Percentiles rank a stretch among this genome's conserved stretches.
These are phyloP conservation scores for Stichopus horrens DNA, from an alignment of 53 echinoderm and acorn worm genomes.

Conservation along the genomic window DNA sequence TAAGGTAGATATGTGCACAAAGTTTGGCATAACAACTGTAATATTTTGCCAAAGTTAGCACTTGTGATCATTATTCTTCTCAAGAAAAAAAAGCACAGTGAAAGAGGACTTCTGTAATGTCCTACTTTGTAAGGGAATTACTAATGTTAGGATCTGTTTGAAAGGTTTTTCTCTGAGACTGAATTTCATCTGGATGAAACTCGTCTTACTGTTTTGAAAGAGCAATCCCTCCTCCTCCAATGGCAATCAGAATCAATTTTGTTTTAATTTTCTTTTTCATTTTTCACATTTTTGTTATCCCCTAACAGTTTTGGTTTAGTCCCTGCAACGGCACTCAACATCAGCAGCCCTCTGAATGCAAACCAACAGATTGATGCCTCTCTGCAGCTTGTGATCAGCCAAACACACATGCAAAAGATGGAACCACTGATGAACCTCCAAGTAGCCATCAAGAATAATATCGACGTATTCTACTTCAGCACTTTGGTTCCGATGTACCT, in stretches of 20 bases:
- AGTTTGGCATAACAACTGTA: too few relatives aligned
- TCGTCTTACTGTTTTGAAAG: too few relatives aligned
- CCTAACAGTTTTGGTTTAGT: conserved; percentile 78
- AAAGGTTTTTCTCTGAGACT: neutral
- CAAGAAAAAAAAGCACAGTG: neutral
- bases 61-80: too few relatives aligned
- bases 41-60: too few relatives aligned
- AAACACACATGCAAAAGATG: conserved; percentile 76
- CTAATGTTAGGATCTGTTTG: neutral
- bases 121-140: too few relatives aligned
- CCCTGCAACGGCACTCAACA: conserved; percentile 58
- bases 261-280: neutral
- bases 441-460: conserved; percentile 87
- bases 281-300: neutral
- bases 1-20: too few relatives aligned
- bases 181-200: too few relatives aligned
- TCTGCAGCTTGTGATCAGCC: conserved; percentile 58
- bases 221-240: neutral
- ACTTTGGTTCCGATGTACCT: conserved; percentile 60
- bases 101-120: neutral
- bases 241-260: neutral
- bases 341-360: conserved; percentile 74
- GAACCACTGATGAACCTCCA: conserved; percentile 85
- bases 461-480: conserved; percentile 93
- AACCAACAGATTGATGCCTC: conserved; percentile 79